A percentile compares a stretch with the other conserved stretches of the same genome.
phyloP scores from a whole-genome alignment of 2,888 invertebrate species.

The Yponomeuta cagnagella region DNA sequence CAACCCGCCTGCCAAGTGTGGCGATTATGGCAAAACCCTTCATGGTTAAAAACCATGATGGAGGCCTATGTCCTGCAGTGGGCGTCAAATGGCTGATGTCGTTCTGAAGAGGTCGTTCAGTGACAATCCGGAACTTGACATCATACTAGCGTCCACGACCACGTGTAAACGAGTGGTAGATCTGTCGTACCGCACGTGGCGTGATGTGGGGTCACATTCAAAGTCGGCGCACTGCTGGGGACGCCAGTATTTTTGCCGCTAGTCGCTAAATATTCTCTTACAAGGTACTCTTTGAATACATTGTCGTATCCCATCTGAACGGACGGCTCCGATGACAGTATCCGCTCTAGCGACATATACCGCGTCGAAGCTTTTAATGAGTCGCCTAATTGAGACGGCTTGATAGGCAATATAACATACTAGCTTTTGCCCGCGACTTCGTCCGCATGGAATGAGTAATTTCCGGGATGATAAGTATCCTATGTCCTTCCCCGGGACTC shows the following conservation, averaged over 20 bases:
- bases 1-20: too few species aligned
- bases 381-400: too few species aligned
- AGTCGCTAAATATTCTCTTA: neutral
- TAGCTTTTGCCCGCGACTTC: too few species aligned
- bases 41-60: too few species aligned
- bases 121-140: conserved; percentile 6
- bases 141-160: conserved; percentile 7
- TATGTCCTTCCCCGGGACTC: too few species aligned
- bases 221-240: neutral
- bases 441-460: too few species aligned
- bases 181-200: neutral
- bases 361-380: too few species aligned
- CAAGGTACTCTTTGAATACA: conserved; percentile 1
- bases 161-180: neutral
- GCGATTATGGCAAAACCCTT: too few species aligned
- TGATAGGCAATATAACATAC: too few species aligned
- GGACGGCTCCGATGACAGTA: neutral
- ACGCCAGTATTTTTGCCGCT: neutral
- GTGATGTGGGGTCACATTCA: conserved; percentile 1
- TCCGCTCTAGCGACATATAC: neutral
- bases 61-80: too few species aligned
- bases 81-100: too few species aligned
- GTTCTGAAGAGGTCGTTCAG: neutral
- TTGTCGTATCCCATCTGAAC: conserved; percentile 6
- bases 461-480: too few species aligned